Evolutionary conservation across 1,140 invertebrate species (phyloP).

Genomic region (Megathymus violae): DNA sequence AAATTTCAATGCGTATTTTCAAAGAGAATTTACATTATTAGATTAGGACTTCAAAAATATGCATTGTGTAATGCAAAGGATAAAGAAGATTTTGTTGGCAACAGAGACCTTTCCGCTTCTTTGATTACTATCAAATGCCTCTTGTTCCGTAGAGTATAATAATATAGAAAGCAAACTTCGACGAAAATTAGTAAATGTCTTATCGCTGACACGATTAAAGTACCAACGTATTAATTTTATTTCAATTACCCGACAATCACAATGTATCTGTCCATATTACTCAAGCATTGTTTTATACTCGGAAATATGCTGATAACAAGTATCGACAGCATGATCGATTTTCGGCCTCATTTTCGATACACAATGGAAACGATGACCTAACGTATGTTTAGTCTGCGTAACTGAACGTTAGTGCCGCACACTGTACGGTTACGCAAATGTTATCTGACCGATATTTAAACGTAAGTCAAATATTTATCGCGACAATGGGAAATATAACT

Average conservation of each 20-base stretch:
- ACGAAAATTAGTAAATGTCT: constrained; percentile 12
- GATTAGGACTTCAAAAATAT: too few species aligned
- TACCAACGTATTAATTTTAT: constrained; percentile 12
- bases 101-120: too few species aligned
- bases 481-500: constrained; percentile 1
- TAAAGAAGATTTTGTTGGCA: too few species aligned
- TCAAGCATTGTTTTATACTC: constrained; percentile 41
- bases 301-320: constrained; percentile 51
- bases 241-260: constrained; percentile 3
- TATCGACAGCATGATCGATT: constrained; percentile 51
- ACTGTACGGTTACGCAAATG: not conserved
- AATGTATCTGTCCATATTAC: constrained; percentile 22
- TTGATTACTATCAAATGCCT: too few species aligned
- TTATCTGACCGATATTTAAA: too few species aligned
- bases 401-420: not conserved
- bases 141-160: too few species aligned
- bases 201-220: constrained; percentile 3
- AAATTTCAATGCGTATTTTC: too few species aligned
- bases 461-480: not conserved
- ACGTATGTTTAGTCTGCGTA: constrained; percentile 45
- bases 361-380: constrained; percentile 69
- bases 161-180: too few species aligned
- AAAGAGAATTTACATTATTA: too few species aligned
- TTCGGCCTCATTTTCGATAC: constrained; percentile 47
- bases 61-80: constrained; percentile 25